Base-by-base conservation (phyloP, 2,888 invertebrate species). In the Drepanosiphum platanoidis region DNA sequence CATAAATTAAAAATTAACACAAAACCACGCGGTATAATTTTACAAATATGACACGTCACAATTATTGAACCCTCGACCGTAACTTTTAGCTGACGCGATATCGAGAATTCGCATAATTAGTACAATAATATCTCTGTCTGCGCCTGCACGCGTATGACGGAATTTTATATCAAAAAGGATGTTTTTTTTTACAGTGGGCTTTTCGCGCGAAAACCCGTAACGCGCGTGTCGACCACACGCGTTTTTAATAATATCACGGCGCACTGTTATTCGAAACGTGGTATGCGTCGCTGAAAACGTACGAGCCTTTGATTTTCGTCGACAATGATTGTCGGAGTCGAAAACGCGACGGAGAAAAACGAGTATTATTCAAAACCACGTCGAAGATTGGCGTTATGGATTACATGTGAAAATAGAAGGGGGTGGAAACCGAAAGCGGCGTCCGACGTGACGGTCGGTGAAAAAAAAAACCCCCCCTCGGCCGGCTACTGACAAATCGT, bases 401-500 rank as follows among this genome's bases (percentile, higher is more conserved):
- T 72, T 30, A 30, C 72, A 42, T 42, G 13, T 42, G 4, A 42
- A n/a, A n/a, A n/a, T n/a, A n/a, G n/a, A n/a, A n/a, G n/a, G n/a
- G n/a, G n/a, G n/a, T n/a, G n/a, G n/a, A n/a, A 36, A 42, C 18
- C 3, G 42, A 30, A 72, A 72, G 42, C 9, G 42, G 42, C 30
- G 15, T 46, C 11, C 18, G 8, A 9, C 3, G 30, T n/a, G n/a
- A n/a, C n/a, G 30, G 1, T 22, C 27, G 30, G 4, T 9, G 30
- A 30, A 4, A 72, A 71, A 72, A 42, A 42, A 42, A n/a, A n/a
- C n/a, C n/a, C n/a, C 2, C 42, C 30, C 30, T 39, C 42, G 30
- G 39, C 27, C 30, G 42, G 30, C 30, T 72, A 72, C 30, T 72
- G 72, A 72, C 30, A 46, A 46, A 72, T 72, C 42, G 42, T 46